These are phyloP conservation scores for Pristiophorus japonicus DNA, from an alignment of 2,113 vertebrate genomes.

Conservation along the genomic window DNA sequence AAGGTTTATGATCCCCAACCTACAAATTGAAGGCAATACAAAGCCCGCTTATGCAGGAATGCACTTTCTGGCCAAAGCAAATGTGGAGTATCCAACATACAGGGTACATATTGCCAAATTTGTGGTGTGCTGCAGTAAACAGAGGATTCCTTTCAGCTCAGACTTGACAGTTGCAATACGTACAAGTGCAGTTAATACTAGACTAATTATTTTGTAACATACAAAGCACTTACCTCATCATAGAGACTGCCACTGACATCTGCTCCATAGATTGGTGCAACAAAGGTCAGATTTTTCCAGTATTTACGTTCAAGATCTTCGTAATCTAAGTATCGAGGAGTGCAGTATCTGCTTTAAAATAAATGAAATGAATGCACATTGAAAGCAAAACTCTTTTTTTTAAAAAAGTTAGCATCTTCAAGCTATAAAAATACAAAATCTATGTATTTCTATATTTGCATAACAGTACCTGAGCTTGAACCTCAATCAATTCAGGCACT, in stretches of 20 bases:
- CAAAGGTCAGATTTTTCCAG: slow-evolving; percentile 72
- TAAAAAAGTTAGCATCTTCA: background rate
- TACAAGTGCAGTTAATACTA: background rate
- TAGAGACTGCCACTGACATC: slow-evolving; percentile 73
- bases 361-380: background rate
- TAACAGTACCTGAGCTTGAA: background rate
- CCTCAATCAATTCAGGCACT: background rate
- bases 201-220: background rate
- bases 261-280: slow-evolving; percentile 71
- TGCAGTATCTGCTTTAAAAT: slow-evolving; percentile 56
- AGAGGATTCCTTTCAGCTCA: background rate
- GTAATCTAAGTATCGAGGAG: slow-evolving; percentile 63
- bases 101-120: background rate
- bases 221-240: slow-evolving; percentile 59
- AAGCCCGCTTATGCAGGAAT: background rate
- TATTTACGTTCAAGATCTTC: slow-evolving; percentile 74
- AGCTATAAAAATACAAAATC: background rate
- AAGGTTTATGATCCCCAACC: background rate
- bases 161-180: background rate
- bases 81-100: background rate
- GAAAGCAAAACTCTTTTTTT: background rate
- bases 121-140: background rate
- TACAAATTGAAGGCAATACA: background rate
- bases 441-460: background rate
- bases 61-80: background rate